Base-by-base conservation (phyloP, 1,140 invertebrate species). In the Antheraea mylitta region DNA sequence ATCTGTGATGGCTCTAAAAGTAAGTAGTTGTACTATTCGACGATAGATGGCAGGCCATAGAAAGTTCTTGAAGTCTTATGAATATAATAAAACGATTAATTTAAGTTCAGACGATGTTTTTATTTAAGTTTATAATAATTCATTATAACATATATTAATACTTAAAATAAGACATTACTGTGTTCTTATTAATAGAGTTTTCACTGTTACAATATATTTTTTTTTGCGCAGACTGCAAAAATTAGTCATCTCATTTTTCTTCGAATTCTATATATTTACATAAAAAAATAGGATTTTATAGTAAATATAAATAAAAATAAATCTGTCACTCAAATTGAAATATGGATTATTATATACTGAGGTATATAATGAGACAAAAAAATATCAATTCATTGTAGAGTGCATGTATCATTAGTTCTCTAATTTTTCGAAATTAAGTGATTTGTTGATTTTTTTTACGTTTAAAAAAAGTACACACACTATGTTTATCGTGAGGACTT, bases 11-110 rank as follows among this genome's bases (percentile, higher is more conserved):
- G 7, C 0, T 42, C 7, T 42, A 42, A 42, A 42, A 42, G 3
- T 11, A 42, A 42, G 0, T 42, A 42, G 22, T 30, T 30, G 22
- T 30, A 67, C 81, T 83, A 86, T 69, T 82, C 61, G 30, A 59
- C 70, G 42, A 68, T 79, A 86, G 83, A 82, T 84, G 79, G 80
- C 78, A 70, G 53, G 68, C 8, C 1, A 16, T 6, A 53, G 11
- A 16, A 53, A n/a, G 45, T 53, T 53, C 7, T 42, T 9, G 0
- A 42, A 42, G 11, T 9, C 11, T 1, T 42, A 42, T 7, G 7
- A 9, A 19, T 0, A 61, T 1, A 61, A 22, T 61, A 22, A 22
- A 61, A 61, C 18, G 4, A 61, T 61, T 18, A 2, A 19, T 7
- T 22, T 61, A 19, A 61, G 16, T 53, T 53, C 45, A 53, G 45